phyloP scores from a whole-genome alignment of 1,140 invertebrate genomes.

The Sarcophaga peregrina region DNA sequence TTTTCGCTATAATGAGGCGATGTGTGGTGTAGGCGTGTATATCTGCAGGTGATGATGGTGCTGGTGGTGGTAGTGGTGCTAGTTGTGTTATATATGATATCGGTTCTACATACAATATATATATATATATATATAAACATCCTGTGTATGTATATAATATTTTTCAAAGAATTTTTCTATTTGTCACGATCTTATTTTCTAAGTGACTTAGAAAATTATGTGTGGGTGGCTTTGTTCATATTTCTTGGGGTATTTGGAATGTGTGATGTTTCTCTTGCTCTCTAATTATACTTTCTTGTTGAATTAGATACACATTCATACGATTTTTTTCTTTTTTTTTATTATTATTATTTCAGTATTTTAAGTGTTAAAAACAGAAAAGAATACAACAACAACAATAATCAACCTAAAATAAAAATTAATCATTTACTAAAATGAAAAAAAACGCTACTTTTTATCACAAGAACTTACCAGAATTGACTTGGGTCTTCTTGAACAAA shows the following conservation, averaged over 20 bases:
- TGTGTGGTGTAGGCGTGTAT: neutral
- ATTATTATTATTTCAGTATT: neutral
- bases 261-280: no score
- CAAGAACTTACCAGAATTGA: slow-evolving; percentile 32
- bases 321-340: neutral
- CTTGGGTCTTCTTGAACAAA: no score
- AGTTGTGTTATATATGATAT: no score
- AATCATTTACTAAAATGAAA: slow-evolving; percentile 29
- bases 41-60: neutral
- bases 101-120: no score
- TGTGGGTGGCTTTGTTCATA: neutral
- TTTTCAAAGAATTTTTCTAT: neutral
- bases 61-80: no score
- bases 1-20: neutral
- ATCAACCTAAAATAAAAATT: slow-evolving; percentile 31
- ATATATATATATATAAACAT: neutral
- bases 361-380: slow-evolving; percentile 19
- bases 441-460: neutral
- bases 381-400: slow-evolving; percentile 33
- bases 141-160: slow-evolving; percentile 10
- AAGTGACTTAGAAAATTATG: neutral
- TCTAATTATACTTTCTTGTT: neutral
- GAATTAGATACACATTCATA: neutral
- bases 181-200: neutral
- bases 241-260: no score